Evolutionary conservation across 2,113 vertebrate genomes (phyloP), one percentile per base, ranked within the genome.

Genomic region (Tragelaphus buxtoni): DNA sequence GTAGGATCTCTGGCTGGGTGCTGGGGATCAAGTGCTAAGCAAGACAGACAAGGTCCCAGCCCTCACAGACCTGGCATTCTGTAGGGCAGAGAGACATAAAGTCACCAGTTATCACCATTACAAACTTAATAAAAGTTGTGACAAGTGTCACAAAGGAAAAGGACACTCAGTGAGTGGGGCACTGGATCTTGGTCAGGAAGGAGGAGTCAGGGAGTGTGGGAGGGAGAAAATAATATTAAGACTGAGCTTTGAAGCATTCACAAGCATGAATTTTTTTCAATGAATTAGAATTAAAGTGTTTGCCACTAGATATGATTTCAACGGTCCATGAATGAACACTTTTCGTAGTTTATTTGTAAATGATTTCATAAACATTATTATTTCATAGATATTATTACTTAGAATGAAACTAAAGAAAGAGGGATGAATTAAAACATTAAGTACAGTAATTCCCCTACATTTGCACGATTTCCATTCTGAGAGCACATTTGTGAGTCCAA

Each of bases 321-420:
- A 14, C 10, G 14, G 83, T 63, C 22, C 47, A 42, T 2, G 20
- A 72, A 49, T 86, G 58, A 51, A 88, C 9, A 65, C 22, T 92
- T 90, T 82, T 56, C 3, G 0, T 55, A 69, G 65, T 91, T 35
- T 45, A 88, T 45, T 61, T 90, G 53, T 82, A 87, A 82, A 55
- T 32, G n/a, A 90, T 60, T 83, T 90, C 74, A 93, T 74, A 85
- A 79, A 80, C 18, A 32, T 55, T 76, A 88, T 22, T 58, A 51
- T 80, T 90, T 81, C 69, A 90, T 72, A 69, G 49, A 56, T 82
- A 77, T 26, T 88, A 95, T 77, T 89, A 77, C 47, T 97, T 60
- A 90, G 42, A 30, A 61, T 83, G 51, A 91, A 89, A 74, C 20
- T 51, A 61, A 85, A 47, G 56, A 51, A 28, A 79, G 30, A 32